phyloP scores from a whole-genome alignment of 2,113 vertebrate species.

The Labeo catla region DNA sequence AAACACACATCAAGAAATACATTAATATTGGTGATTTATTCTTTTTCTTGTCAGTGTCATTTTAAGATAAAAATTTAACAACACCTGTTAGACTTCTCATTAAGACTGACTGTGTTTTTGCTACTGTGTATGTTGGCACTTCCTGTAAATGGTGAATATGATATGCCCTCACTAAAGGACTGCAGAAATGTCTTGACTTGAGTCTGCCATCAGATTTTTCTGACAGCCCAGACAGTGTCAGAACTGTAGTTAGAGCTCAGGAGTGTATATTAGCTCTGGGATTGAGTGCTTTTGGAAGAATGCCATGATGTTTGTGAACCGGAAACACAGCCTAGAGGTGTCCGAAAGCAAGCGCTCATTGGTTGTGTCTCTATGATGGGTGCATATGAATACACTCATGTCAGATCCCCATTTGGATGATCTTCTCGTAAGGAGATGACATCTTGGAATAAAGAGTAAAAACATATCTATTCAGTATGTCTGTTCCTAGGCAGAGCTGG shows the following conservation, averaged over 20 bases:
- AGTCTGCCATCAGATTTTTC: background rate
- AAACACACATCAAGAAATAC: background rate
- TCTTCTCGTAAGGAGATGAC: background rate
- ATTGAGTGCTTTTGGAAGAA: constrained; percentile 29
- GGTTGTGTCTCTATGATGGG: constrained; percentile 13
- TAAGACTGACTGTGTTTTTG: background rate
- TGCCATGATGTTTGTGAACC: constrained; percentile 11
- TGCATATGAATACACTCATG: background rate
- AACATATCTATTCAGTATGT: background rate
- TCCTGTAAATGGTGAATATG: background rate
- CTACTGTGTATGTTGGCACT: background rate
- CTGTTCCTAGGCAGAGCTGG: background rate
- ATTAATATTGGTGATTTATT: background rate
- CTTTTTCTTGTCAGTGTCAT: background rate
- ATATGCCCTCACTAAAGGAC: background rate
- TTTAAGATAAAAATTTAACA: background rate
- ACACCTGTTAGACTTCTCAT: background rate
- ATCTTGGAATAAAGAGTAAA: constrained; percentile 23
- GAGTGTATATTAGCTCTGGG: constrained; percentile 5
- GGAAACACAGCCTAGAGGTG: background rate
- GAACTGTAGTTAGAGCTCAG: constrained; percentile 10
- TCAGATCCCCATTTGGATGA: constrained; percentile 24
- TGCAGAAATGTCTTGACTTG: constrained; percentile 4
- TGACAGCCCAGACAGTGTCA: constrained; percentile 26
- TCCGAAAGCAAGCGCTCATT: background rate